Conservation (phyloP, 1,140 invertebrate genomes). For the Rhopalosiphum maidis region DNA sequence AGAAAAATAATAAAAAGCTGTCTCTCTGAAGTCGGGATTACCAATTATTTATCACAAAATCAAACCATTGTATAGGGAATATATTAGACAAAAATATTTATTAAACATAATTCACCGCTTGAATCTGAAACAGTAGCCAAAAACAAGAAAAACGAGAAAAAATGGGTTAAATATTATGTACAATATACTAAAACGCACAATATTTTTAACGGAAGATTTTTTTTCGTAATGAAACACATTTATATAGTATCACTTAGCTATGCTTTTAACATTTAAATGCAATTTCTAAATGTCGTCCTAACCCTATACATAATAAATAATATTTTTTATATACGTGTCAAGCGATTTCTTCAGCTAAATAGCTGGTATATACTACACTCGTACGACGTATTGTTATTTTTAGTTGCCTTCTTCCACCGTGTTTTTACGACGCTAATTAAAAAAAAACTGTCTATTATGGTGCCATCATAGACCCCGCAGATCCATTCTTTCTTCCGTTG, state of each 20-base stretch:
- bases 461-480: neutral
- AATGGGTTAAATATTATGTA: neutral
- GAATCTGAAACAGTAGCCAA: neutral
- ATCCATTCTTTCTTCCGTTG: neutral
- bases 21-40: neutral
- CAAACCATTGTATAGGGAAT: neutral
- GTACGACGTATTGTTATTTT: slow-evolving; percentile 9
- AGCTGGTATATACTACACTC: neutral
- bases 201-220: neutral
- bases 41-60: neutral
- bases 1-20: neutral
- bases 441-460: neutral
- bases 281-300: neutral
- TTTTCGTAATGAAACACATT: slow-evolving; percentile 12
- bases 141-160: neutral
- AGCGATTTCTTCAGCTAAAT: neutral
- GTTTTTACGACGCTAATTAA: neutral
- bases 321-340: neutral
- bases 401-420: neutral
- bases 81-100: neutral
- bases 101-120: neutral
- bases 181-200: neutral
- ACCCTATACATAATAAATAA: neutral
- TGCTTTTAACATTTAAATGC: too few species aligned
- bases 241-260: neutral